These are phyloP conservation scores for Vombatus ursinus DNA, from an alignment of 2,113 vertebrate species.

Conservation along the genomic window DNA sequence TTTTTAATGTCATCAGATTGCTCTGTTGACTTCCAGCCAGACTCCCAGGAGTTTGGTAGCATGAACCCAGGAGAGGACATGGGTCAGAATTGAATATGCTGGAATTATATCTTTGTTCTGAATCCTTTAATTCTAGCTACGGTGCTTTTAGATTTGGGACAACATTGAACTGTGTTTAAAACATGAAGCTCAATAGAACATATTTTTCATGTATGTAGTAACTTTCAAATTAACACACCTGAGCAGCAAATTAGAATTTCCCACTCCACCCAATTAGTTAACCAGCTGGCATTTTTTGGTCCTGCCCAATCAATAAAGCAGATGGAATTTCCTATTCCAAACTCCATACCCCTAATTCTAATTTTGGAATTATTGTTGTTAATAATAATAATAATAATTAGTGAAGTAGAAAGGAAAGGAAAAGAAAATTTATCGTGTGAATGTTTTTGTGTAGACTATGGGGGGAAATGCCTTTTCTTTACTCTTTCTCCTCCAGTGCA, in stretches of 20 bases:
- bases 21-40: background rate
- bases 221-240: slow-evolving; percentile 58
- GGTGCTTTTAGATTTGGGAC: slow-evolving; percentile 25
- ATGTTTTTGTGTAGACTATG: background rate
- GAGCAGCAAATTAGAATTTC: slow-evolving; percentile 64
- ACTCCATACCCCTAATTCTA: slow-evolving; percentile 36
- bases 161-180: background rate
- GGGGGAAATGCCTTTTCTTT: background rate
- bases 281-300: slow-evolving; percentile 51
- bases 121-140: background rate
- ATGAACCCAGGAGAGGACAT: background rate
- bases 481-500: background rate
- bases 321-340: slow-evolving; percentile 64
- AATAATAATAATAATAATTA: background rate
- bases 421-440: slow-evolving; percentile 51
- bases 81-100: background rate
- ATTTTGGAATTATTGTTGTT: slow-evolving; percentile 37
- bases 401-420: background rate
- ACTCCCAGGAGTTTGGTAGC: background rate
- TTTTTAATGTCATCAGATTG: background rate
- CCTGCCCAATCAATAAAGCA: slow-evolving; percentile 3
- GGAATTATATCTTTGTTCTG: slow-evolving; percentile 15
- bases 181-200: background rate
- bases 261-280: slow-evolving; percentile 47
- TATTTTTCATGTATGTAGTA: slow-evolving; percentile 36